Percentiles rank a stretch among this genome's conserved stretches.
phyloP scores from a whole-genome alignment of 2,888 invertebrate species.

The Hetaerina titia region DNA sequence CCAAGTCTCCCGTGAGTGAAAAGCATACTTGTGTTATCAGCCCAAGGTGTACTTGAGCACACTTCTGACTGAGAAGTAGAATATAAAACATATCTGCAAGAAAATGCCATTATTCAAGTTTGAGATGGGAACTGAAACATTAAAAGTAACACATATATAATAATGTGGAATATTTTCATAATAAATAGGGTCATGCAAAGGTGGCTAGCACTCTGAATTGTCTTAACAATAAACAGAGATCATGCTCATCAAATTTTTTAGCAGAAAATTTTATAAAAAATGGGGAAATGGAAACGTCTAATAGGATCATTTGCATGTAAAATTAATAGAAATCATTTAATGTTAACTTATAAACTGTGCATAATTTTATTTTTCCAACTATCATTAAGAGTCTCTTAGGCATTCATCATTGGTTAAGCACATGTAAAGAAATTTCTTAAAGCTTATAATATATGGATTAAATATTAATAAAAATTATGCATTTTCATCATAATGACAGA shows the following conservation, averaged over 20 bases:
- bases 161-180: neutral
- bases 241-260: neutral
- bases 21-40: slow-evolving; percentile 47
- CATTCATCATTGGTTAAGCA: too few relatives aligned
- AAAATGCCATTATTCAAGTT: neutral
- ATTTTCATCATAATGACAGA: neutral
- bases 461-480: neutral
- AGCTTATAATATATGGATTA: neutral
- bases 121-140: neutral
- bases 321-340: neutral
- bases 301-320: neutral
- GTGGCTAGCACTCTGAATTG: neutral
- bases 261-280: too few relatives aligned
- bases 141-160: neutral
- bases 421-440: too few relatives aligned
- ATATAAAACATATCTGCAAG: slow-evolving; percentile 53
- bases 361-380: too few relatives aligned
- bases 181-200: too few relatives aligned
- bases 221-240: neutral
- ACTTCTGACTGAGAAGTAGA: slow-evolving; percentile 56
- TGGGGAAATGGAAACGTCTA: too few relatives aligned
- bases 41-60: slow-evolving; percentile 55
- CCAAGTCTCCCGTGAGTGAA: slow-evolving; percentile 57
- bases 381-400: too few relatives aligned
- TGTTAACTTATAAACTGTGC: too few relatives aligned